phyloP scores from a whole-genome alignment of 2,113 vertebrate species.

The Panthera leo region DNA sequence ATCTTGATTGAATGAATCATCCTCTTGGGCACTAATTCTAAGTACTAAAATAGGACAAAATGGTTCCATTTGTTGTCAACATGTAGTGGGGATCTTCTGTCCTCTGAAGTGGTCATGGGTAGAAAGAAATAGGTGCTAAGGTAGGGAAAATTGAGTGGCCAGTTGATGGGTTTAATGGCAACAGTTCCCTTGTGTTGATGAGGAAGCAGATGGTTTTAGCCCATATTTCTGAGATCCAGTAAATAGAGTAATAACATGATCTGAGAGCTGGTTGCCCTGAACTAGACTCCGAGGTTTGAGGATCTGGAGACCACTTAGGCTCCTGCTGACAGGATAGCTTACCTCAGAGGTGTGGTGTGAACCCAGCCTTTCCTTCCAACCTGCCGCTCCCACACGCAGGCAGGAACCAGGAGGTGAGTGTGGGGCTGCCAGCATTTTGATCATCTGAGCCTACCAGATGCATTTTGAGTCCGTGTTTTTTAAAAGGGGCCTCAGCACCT shows the following conservation, averaged over 20 bases:
- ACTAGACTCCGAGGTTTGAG: background rate
- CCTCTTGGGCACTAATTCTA: background rate
- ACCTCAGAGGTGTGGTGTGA: background rate
- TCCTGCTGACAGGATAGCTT: background rate
- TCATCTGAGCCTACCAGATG: background rate
- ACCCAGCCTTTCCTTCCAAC: background rate
- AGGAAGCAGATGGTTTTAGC: background rate
- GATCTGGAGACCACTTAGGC: background rate
- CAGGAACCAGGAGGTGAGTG: rapidly evolving
- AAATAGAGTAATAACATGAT: background rate
- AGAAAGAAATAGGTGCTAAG: background rate
- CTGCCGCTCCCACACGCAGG: background rate
- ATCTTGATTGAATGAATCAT: background rate
- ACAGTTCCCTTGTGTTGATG: background rate
- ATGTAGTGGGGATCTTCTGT: background rate
- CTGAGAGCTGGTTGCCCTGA: background rate
- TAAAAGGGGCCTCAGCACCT: background rate
- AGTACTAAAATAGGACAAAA: background rate
- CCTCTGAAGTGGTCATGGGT: background rate
- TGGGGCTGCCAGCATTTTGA: background rate
- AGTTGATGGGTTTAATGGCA: background rate
- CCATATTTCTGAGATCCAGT: background rate
- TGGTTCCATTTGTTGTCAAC: background rate
- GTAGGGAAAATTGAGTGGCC: background rate
- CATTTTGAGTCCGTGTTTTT: background rate